These are phyloP conservation scores for Himalopsyche japonica DNA, from an alignment of 2,888 invertebrate genomes.

Conservation along the genomic window DNA sequence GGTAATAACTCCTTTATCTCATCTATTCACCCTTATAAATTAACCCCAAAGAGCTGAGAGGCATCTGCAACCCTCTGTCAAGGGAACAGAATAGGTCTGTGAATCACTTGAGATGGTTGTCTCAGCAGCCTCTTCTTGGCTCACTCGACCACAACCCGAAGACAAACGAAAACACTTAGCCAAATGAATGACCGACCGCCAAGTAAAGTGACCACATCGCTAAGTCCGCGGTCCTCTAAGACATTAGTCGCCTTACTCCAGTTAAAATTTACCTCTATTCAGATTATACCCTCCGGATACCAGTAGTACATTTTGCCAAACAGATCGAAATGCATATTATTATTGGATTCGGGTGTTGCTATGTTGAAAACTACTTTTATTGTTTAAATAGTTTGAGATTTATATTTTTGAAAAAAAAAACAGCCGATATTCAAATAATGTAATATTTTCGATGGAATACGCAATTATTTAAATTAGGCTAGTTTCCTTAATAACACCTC, in stretches of 20 bases:
- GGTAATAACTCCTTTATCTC: not conserved
- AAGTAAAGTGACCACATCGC: slow-evolving; percentile 31
- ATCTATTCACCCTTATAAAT: not conserved
- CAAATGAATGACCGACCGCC: slow-evolving; percentile 39
- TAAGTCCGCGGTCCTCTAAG: slow-evolving; percentile 31
- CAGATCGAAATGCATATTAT: not conserved
- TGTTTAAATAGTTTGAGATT: too few relatives aligned
- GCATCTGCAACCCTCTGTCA: not conserved
- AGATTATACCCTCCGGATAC: not conserved
- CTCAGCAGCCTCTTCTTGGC: not conserved
- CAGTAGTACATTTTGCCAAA: not conserved
- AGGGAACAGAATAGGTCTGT: not conserved
- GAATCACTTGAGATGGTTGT: not conserved
- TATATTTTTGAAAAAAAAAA: too few relatives aligned
- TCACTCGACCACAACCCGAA: slow-evolving; percentile 17
- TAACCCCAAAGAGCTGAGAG: not conserved
- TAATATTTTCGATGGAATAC: too few relatives aligned
- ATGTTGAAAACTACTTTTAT: too few relatives aligned
- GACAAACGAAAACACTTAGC: slow-evolving; percentile 40
- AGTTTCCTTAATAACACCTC: too few relatives aligned
- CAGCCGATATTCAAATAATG: too few relatives aligned
- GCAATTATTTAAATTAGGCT: too few relatives aligned
- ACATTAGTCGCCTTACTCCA: not conserved
- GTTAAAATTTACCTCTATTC: not conserved
- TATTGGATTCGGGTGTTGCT: not conserved